phyloP scores from a whole-genome alignment of 2,113 vertebrate genomes.

The Cheirogaleus medius region DNA sequence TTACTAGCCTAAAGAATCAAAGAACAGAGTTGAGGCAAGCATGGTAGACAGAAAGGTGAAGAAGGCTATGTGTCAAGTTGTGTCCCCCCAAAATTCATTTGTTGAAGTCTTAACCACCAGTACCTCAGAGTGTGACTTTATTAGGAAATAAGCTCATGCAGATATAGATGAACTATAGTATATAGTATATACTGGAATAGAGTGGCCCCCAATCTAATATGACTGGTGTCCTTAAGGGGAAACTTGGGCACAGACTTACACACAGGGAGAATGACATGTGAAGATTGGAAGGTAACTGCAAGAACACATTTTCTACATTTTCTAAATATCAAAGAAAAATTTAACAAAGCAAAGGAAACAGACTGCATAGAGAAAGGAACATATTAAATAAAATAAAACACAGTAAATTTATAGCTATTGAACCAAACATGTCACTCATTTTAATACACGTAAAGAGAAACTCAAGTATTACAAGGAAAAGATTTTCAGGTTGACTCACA shows the following conservation, averaged over 20 bases:
- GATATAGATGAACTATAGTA: background rate
- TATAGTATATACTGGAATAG: background rate
- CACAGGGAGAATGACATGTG: background rate
- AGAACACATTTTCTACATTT: background rate
- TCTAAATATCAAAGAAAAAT: background rate
- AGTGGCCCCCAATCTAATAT: background rate
- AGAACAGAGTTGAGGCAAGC: background rate
- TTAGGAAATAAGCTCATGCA: background rate
- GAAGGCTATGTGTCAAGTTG: background rate
- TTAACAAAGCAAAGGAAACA: background rate
- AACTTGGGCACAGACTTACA: fast-evolving
- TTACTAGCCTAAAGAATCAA: background rate
- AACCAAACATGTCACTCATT: background rate
- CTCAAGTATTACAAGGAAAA: background rate
- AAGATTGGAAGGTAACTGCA: background rate
- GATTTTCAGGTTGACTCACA: background rate
- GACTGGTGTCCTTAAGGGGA: background rate
- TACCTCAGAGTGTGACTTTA: background rate
- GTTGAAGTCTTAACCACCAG: background rate
- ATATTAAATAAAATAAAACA: background rate
- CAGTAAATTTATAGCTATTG: background rate
- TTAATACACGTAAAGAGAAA: background rate
- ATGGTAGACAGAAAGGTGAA: background rate
- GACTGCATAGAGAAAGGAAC: background rate
- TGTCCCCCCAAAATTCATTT: background rate